These are phyloP conservation scores for Diceros bicornis DNA, from an alignment of 2,797 vertebrate genomes.

Conservation along the genomic window DNA sequence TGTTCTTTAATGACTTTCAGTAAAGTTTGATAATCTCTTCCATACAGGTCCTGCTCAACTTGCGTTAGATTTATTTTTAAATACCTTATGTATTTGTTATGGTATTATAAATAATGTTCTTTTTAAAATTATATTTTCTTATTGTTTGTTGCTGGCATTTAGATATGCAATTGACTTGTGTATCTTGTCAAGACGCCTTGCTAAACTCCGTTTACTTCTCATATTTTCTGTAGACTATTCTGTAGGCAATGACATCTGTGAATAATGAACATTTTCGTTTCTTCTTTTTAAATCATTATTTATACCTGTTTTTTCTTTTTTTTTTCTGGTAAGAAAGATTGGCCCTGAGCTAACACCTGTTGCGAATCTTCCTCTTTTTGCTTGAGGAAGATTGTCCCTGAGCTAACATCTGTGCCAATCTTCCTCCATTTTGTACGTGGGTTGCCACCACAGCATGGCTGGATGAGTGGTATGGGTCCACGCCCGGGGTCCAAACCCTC, in stretches of 20 bases:
- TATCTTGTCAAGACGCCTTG: not conserved
- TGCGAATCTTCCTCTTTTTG: too few relatives aligned
- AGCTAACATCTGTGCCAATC: too few relatives aligned
- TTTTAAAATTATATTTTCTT: not conserved
- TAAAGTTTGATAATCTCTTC: slow-evolving; percentile 6
- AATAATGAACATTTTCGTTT: not conserved
- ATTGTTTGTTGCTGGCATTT: not conserved
- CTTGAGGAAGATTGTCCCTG: too few relatives aligned
- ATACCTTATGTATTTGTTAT: not conserved
- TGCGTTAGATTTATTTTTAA: slow-evolving; percentile 18
- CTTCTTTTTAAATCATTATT: not conserved
- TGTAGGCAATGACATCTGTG: not conserved
- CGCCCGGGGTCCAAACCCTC: too few relatives aligned
- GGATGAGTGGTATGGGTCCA: too few relatives aligned
- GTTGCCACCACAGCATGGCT: too few relatives aligned
- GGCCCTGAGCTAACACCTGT: too few relatives aligned
- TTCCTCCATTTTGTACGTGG: too few relatives aligned
- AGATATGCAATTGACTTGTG: not conserved
- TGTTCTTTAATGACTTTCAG: not conserved
- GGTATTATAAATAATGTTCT: not conserved
- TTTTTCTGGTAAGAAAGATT: not conserved
- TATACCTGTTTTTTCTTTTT: not conserved
- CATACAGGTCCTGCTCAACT: not conserved
- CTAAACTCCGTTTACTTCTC: not conserved
- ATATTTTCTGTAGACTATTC: not conserved